Evolutionary conservation across 2,113 vertebrate genomes (phyloP), one percentile per base, ranked within the genome.

Genomic region (Chauna torquata): DNA sequence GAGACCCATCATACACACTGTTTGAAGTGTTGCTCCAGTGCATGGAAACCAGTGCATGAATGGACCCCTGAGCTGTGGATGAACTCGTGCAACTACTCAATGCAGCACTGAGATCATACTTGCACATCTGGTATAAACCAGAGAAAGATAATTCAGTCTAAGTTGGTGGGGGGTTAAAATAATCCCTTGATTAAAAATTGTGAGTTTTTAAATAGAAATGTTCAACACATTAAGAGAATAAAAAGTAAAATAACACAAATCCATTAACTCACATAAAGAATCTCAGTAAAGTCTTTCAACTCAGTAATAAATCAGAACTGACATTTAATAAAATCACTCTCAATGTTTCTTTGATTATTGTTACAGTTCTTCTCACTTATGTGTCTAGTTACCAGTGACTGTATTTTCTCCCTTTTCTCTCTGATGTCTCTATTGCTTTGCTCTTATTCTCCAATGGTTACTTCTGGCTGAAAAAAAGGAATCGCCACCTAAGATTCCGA

Each of bases 261-360:
- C 86, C 38, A 49, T 74, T 85, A 88, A 36, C 5, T 47, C 24
- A 24, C 38, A 45, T 12, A 77, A 19, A 81, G 38, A 91, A 72
- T 93, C 76, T 83, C 25, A 54, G 65, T 24, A 81, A 68, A 74
- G 16, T 34, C 80, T 90, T 86, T n/a, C 54, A 81, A 66, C 16
- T 20, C 40, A 24, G 40, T 54, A 86, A 91, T 92, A 84, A 77
- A 82, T 91, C 32, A 79, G n/a, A 30, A 74, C 91, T 91, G 88
- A 34, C 54, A 34, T 79, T 92, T 96, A 93, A 78, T 86, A 64
- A 90, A 96, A 87, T 88, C 16, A 62, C 19, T 28, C 24, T 77
- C 64, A 77, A 49, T 50, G 8, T 69, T 78, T 71, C 86, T 86
- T 65, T 58, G 28, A 50, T 82, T 71, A 59, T 30, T 13, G 18